Conservation (phyloP, 2,888 invertebrate genomes). For the Troides helena region DNA sequence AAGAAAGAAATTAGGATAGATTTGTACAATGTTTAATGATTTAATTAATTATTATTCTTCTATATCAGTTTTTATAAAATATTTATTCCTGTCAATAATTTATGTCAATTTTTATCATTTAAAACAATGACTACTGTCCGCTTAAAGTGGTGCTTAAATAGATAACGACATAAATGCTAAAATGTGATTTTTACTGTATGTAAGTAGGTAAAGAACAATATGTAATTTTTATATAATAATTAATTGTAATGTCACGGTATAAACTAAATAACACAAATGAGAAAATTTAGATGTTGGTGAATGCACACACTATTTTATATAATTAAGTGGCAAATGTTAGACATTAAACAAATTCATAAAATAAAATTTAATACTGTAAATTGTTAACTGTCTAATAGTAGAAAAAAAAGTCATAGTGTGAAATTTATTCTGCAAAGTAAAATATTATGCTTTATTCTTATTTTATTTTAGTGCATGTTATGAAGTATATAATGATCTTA, state of each 20-base stretch:
- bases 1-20: background rate
- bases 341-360: background rate
- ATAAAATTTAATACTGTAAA: background rate
- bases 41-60: background rate
- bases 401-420: background rate
- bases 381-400: background rate
- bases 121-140: constrained; percentile 42
- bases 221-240: background rate
- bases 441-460: no score
- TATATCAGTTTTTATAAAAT: constrained; percentile 1
- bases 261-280: background rate
- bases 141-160: constrained; percentile 64
- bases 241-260: background rate
- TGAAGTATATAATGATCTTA: no score
- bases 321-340: background rate
- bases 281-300: background rate
- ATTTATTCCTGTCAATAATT: constrained; percentile 11
- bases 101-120: constrained; percentile 30
- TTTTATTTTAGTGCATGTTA: no score
- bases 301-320: background rate
- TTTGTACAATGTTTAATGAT: background rate
- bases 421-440: no score
- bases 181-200: constrained; percentile 38
- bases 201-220: constrained; percentile 26
- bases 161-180: constrained; percentile 28